These are phyloP conservation scores for Labroides dimidiatus DNA, from an alignment of 2,797 vertebrate genomes.

Conservation along the genomic window DNA sequence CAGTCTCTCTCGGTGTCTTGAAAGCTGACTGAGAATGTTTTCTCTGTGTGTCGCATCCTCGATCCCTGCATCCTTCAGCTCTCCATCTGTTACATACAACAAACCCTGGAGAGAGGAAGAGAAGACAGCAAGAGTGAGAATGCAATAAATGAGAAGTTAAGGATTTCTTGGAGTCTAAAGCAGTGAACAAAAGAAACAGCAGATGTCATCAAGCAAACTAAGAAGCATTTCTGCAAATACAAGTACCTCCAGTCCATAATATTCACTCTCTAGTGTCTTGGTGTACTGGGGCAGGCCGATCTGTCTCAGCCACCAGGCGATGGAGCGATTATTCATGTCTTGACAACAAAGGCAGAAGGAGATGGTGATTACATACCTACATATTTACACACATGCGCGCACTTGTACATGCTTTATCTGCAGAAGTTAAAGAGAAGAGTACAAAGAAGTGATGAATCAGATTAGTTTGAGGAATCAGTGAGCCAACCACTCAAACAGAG, in stretches of 20 bases:
- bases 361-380: conserved; percentile 51
- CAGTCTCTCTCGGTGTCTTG: conserved; percentile 65
- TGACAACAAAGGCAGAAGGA: conserved; percentile 40
- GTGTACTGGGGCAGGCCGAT: conserved; percentile 83
- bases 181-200: not conserved
- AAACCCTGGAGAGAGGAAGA: conserved; percentile 71
- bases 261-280: conserved; percentile 80
- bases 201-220: conserved; percentile 9
- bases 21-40: conserved; percentile 77
- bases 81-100: conserved; percentile 74
- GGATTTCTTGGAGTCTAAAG: not conserved
- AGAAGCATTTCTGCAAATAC: conserved; percentile 11
- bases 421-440: conserved; percentile 23
- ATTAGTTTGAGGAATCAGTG: conserved; percentile 28
- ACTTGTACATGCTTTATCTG: conserved; percentile 44
- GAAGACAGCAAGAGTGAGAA: not conserved
- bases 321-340: conserved; percentile 86
- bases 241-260: conserved; percentile 84
- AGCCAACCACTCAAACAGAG: conserved; percentile 11
- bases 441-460: conserved; percentile 24
- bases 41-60: conserved; percentile 77
- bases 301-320: conserved; percentile 84
- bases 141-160: not conserved
- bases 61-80: conserved; percentile 79
- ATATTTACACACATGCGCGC: conserved; percentile 22